Percentiles rank a stretch among this genome's conserved stretches.
These are phyloP conservation scores for Octodon degus DNA, from an alignment of 2,113 vertebrate species.

Conservation along the genomic window DNA sequence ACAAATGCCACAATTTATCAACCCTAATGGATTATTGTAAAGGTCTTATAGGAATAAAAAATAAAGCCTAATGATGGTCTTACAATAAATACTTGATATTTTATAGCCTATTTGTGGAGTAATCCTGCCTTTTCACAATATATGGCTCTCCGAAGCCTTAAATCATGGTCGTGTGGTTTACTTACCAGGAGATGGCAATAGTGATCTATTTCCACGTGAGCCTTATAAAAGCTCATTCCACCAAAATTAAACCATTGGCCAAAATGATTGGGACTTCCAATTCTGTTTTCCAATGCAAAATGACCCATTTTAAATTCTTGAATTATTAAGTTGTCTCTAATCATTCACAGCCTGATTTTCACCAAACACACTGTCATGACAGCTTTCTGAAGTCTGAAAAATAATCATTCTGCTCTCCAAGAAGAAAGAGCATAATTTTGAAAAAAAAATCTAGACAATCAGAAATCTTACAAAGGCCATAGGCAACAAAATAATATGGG, in stretches of 20 bases:
- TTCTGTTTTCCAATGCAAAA: slow-evolving; percentile 72
- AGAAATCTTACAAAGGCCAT: slow-evolving; percentile 47
- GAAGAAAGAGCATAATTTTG: slow-evolving; percentile 70
- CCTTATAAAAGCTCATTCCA: neutral
- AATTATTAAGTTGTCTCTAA: slow-evolving; percentile 79
- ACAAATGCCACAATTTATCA: slow-evolving; percentile 85
- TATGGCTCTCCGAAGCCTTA: slow-evolving; percentile 75
- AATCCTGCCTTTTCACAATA: slow-evolving; percentile 79
- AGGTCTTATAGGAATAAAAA: slow-evolving; percentile 83
- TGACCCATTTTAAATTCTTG: slow-evolving; percentile 76
- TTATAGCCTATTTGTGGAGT: slow-evolving; percentile 82
- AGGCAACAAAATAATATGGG: neutral
- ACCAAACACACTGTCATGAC: slow-evolving; percentile 79
- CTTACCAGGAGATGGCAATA: slow-evolving; percentile 89
- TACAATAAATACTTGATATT: slow-evolving; percentile 84
- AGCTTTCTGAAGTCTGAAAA: slow-evolving; percentile 71
- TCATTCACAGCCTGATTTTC: slow-evolving; percentile 73
- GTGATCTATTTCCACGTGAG: slow-evolving; percentile 84
- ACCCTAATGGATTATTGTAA: slow-evolving; percentile 82
- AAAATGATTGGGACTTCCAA: slow-evolving; percentile 67
- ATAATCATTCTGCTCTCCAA: slow-evolving; percentile 70
- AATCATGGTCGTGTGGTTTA: slow-evolving; percentile 77
- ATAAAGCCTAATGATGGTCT: slow-evolving; percentile 82
- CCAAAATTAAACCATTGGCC: slow-evolving; percentile 58
- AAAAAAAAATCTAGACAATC: slow-evolving; percentile 14